Base-by-base conservation (phyloP, 2,888 invertebrate species). In the Diogma glabrata region DNA sequence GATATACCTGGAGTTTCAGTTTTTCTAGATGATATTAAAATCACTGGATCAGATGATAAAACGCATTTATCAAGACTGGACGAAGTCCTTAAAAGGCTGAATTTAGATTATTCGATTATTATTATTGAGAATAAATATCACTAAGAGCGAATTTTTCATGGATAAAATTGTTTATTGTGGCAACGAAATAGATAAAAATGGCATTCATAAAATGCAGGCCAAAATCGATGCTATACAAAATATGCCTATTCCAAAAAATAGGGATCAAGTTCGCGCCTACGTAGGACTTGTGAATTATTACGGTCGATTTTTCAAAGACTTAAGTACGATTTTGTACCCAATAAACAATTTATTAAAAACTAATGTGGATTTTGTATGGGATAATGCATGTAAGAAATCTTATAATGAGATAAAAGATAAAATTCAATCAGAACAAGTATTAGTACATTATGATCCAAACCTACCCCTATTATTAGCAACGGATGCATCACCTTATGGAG, bases 231-330 rank as follows among this genome's bases (percentile, higher is more conserved):
- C 33, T n/a, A 14, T 33, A 9, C 4, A 12, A 4, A 33, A 33
- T 9, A 33, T 33, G 33, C 33, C 33, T 33, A 9, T n/a, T 4
- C 33, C 33, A 33, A 33, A 33, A 9, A 14, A 33, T 33, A 33
- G 14, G 10, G 33, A 33, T 33, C 33, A 33, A 33, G 14, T 33
- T 33, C 33, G 33, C 12, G 33, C 36, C 16, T 61, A 64, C 52
- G 23, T 64, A 12, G 63, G 61, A 14, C 53, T 64, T 14, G 55
- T 60, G 12, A 61, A 62, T 54, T 67, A 64, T 55, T 64, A 67
- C 51, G 60, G 59, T 4, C 54, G 60, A 33, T 66, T 65, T 51
- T 52, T 66, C 2, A 51, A 58, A 56, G 17, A 36, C 17, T 36
- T 36, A 9, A 36, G 36, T 14, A 36, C 36, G 4, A 36, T 14